Evolutionary conservation across 1,140 invertebrate species (phyloP).

Genomic region (Delia radicum): DNA sequence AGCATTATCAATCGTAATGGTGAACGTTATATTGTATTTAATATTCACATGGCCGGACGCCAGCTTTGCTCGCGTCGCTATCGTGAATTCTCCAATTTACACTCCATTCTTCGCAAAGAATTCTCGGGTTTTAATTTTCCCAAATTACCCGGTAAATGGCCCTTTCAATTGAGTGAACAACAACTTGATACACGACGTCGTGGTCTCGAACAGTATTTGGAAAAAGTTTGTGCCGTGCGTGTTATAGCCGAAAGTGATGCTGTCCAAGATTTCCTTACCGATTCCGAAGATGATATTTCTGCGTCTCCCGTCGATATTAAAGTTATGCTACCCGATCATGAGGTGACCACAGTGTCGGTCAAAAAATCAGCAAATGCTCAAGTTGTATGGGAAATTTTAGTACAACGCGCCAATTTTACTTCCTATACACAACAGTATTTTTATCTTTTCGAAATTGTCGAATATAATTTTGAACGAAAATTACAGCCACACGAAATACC

Average conservation of each 20-base stretch:
- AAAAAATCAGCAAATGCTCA: slow-evolving; percentile 87
- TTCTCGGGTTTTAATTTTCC: slow-evolving; percentile 98
- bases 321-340: slow-evolving; percentile 78
- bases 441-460: slow-evolving; percentile 97
- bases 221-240: slow-evolving; percentile 96
- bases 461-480: slow-evolving; percentile 95
- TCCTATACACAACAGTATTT: slow-evolving; percentile 86
- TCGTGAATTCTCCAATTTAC: slow-evolving; percentile 90
- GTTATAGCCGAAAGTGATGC: slow-evolving; percentile 97
- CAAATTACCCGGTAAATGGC: slow-evolving; percentile 98
- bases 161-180: slow-evolving; percentile 94
- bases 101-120: slow-evolving; percentile 90
- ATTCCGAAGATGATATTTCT: slow-evolving; percentile 83
- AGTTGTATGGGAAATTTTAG: slow-evolving; percentile 87
- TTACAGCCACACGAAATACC: slow-evolving; percentile 91
- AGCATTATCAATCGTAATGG: slow-evolving; percentile 75
- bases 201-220: slow-evolving; percentile 95
- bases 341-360: slow-evolving; percentile 89
- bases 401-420: slow-evolving; percentile 80
- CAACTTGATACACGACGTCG: slow-evolving; percentile 91
- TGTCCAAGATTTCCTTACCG: slow-evolving; percentile 96
- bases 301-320: slow-evolving; percentile 91
- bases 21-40: slow-evolving; percentile 94
- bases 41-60: slow-evolving; percentile 98
- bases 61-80: slow-evolving; percentile 96